Evolutionary conservation across 2,888 invertebrate species (phyloP).

Genomic region (Dicycla oo): DNA sequence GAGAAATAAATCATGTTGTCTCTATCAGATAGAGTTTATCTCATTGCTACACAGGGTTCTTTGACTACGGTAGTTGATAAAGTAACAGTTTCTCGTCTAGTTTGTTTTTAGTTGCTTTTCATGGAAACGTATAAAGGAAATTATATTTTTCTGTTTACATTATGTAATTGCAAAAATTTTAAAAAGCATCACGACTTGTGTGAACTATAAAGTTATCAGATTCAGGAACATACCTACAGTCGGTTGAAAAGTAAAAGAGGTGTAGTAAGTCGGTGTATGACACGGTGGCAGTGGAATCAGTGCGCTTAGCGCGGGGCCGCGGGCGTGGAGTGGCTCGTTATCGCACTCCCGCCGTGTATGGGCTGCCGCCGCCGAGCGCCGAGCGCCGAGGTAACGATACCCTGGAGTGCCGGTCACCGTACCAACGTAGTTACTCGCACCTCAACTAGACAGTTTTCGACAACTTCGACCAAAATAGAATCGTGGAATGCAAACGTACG

Average conservation of each 20-base stretch:
- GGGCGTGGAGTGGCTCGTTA: slow-evolving; percentile 77
- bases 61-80: slow-evolving; percentile 51
- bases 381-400: slow-evolving; percentile 66
- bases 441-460: slow-evolving; percentile 59
- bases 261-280: slow-evolving; percentile 45
- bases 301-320: slow-evolving; percentile 65
- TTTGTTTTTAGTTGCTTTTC: slow-evolving; percentile 16
- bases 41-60: slow-evolving; percentile 52
- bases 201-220: slow-evolving; percentile 40
- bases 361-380: slow-evolving; percentile 41
- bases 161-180: not conserved
- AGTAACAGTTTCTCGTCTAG: slow-evolving; percentile 41
- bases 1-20: slow-evolving; percentile 53
- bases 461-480: slow-evolving; percentile 55
- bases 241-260: slow-evolving; percentile 54
- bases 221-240: slow-evolving; percentile 48
- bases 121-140: slow-evolving; percentile 18
- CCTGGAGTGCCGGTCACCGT: slow-evolving; percentile 61
- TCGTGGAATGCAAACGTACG: slow-evolving; percentile 42
- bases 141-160: slow-evolving; percentile 19
- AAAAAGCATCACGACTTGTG: not conserved
- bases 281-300: slow-evolving; percentile 62
- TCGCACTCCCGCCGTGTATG: slow-evolving; percentile 65
- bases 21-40: slow-evolving; percentile 56
- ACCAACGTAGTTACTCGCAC: slow-evolving; percentile 59